Percentiles rank a stretch among this genome's conserved stretches.
Evolutionary conservation across 1,140 invertebrate species (phyloP).

Genomic region (Dinoponera quadriceps): DNA sequence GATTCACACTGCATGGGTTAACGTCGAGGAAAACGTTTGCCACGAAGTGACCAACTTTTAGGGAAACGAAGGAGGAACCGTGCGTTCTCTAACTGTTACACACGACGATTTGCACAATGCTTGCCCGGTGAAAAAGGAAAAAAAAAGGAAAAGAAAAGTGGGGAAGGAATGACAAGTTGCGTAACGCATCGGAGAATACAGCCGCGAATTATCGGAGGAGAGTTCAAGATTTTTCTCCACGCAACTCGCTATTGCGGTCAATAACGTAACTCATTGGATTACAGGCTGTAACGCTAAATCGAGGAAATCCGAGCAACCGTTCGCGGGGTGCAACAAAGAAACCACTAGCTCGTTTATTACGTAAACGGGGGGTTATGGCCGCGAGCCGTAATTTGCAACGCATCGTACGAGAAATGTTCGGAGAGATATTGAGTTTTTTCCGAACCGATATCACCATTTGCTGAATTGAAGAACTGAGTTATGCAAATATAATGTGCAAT

Average conservation of each 20-base stretch:
- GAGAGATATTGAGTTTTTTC: no score
- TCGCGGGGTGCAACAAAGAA: neutral
- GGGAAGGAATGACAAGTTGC: neutral
- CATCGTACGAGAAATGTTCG: no score
- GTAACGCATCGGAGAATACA: neutral
- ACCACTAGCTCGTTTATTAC: neutral
- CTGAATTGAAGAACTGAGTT: no score
- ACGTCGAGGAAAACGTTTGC: neutral
- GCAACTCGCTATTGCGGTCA: neutral
- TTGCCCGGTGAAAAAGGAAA: neutral
- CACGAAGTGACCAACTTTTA: constrained; percentile 12
- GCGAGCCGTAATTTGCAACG: no score
- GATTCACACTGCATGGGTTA: constrained; percentile 25
- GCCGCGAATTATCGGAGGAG: neutral
- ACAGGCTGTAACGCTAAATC: neutral
- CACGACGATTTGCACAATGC: neutral
- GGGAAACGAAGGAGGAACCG: neutral
- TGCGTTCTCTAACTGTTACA: neutral
- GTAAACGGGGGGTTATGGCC: neutral
- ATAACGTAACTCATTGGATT: neutral
- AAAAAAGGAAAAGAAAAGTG: neutral
- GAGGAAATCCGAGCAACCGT: neutral
- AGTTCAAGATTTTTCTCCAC: neutral
- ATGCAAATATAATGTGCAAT: no score
- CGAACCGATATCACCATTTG: no score